Conservation (phyloP, 2,113 vertebrate species). For the Ciconia boyciana region DNA sequence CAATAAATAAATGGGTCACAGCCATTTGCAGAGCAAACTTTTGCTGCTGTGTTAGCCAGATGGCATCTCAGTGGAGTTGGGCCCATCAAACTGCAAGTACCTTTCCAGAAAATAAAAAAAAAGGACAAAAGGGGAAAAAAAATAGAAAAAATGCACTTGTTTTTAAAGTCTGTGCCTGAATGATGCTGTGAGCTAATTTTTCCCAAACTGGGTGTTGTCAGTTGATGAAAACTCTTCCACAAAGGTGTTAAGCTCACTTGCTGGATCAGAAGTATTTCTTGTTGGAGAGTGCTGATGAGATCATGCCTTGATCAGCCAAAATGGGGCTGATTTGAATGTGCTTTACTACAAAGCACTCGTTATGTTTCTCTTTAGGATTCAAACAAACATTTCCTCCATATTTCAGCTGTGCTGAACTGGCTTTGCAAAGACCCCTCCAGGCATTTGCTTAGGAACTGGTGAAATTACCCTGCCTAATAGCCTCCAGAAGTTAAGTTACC, state of each 20-base stretch:
- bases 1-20: not conserved
- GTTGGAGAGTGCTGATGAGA: not conserved
- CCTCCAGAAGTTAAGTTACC: constrained; percentile 39
- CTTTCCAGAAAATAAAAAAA: not conserved
- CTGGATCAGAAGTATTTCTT: constrained; percentile 17
- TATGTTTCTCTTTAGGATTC: constrained; percentile 43
- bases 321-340: constrained; percentile 10
- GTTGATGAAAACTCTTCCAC: constrained; percentile 18
- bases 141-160: not conserved
- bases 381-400: not conserved
- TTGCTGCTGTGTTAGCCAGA: not conserved
- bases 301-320: constrained; percentile 17
- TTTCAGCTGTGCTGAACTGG: constrained; percentile 35
- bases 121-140: fast-evolving
- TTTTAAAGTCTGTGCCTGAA: not conserved
- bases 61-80: not conserved
- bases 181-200: not conserved
- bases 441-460: constrained; percentile 54
- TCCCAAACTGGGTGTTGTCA: constrained; percentile 25
- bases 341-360: constrained; percentile 34
- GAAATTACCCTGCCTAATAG: constrained; percentile 62
- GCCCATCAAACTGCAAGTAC: not conserved
- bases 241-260: constrained; percentile 24
- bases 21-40: not conserved
- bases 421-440: constrained; percentile 48